Base-by-base conservation (phyloP, 1,140 invertebrate genomes). In the Panagrolaimus sp. region DNA sequence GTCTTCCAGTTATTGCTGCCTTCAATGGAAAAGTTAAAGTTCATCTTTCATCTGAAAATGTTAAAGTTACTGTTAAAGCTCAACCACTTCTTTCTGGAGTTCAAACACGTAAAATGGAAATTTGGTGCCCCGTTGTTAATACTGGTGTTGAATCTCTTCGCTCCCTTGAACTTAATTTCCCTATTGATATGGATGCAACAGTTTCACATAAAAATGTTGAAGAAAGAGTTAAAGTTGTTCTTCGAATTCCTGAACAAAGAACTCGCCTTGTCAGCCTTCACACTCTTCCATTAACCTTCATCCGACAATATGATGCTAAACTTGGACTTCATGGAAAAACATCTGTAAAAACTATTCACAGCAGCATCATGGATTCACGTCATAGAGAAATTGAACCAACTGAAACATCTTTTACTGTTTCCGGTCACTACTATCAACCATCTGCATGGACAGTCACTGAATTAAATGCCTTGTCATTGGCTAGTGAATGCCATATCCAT, bases 101-200 rank as follows among this genome's bases (percentile, higher is more conserved):
- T 43, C 65, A 74, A 48, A 69, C 71, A 14, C 27, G 63, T 61
- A 70, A 74, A 27, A 47, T 75, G 63, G 71, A 71, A 16, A 14
- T 70, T 23, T 13, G 51, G 62, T 51, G 57, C 46, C 75, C 78
- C 27, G 66, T 75, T 61, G 67, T 63, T 16, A 57, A 38, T 45
- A 44, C 57, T 38, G 78, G 78, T 63, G 69, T 73, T 27, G 74
- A 74, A 47, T 45, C 71, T 61, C 63, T 71, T 27, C 75, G 70
- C 31, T 48, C 66, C 23, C 42, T 72, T 16, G 64, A 68, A 23
- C 9, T 74, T 47, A 72, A 77, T 23, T 43, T 73, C 46, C 78
- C 78, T 16, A 48, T 78, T 45, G 66, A 79, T 43, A 62, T 63
- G 9, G 63, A 75, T 14, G 38, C 73, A 61, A 47, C 61, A 23